Conservation (phyloP, 2,888 invertebrate species). For the Plagodis dolabraria region DNA sequence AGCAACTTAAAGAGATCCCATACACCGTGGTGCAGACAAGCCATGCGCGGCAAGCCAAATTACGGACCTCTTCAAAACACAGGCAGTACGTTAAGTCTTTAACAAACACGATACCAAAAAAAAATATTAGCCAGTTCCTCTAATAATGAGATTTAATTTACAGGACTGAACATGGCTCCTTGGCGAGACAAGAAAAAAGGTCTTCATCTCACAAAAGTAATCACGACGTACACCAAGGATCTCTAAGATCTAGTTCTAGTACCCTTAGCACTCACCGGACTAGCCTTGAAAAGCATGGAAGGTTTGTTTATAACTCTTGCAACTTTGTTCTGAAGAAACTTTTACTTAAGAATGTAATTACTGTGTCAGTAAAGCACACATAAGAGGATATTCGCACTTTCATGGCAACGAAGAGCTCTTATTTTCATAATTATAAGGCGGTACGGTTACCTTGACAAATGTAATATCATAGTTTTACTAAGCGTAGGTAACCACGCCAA, state of each 20-base stretch:
- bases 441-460: too few relatives aligned
- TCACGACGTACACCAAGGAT: constrained; percentile 78
- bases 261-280: constrained; percentile 84
- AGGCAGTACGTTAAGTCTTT: constrained; percentile 58
- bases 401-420: too few relatives aligned
- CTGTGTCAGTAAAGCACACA: too few relatives aligned
- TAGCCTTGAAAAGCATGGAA: constrained; percentile 78
- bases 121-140: too few relatives aligned
- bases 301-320: constrained; percentile 45
- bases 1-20: constrained; percentile 93
- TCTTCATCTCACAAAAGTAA: constrained; percentile 66
- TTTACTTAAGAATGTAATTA: too few relatives aligned
- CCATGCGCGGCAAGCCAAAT: constrained; percentile 86
- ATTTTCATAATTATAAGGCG: too few relatives aligned
- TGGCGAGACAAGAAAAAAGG: constrained; percentile 74
- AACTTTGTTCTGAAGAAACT: too few relatives aligned
- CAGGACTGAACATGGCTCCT: constrained; percentile 74
- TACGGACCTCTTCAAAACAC: constrained; percentile 76
- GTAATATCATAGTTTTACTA: too few relatives aligned
- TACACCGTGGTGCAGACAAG: constrained; percentile 94
- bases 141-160: constrained; percentile 14
- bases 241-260: constrained; percentile 85
- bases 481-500: too few relatives aligned
- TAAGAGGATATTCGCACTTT: too few relatives aligned
- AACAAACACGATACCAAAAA: too few relatives aligned